Base-by-base conservation (phyloP, 1,140 invertebrate genomes). In the Lasaia peninsularis region DNA sequence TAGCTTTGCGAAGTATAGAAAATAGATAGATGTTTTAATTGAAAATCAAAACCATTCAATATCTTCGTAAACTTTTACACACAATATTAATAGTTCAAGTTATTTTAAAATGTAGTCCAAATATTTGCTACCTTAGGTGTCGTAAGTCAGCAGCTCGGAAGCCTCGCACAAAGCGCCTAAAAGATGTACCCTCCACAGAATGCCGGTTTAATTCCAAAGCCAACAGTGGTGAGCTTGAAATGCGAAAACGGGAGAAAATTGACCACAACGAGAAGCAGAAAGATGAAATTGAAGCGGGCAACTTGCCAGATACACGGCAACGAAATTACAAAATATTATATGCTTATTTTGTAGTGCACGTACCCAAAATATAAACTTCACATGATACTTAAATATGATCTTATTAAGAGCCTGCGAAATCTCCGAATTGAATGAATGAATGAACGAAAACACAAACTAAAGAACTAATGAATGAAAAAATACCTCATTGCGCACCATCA, bases 271-370 rank as follows among this genome's bases (percentile, higher is more conserved):
- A 68, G 58, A 63, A 64, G 67, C 72, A 80, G 77, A 78, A 83
- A 86, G 82, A 86, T 83, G 82, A 86, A 86, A 86, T 86, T 80
- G 80, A 81, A 78, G 67, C 64, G 73, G 82, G 82, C 79, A 72
- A 59, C 60, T 58, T 56, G 75, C 82, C 79, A 86, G 66, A 64
- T 64, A 68, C 62, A 64, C 67, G 40, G 71, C 62, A 70, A 58
- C 50, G 55, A 71, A 78, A 83, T 77, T 80, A 78, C 72, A 75
- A 78, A 83, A 83, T 83, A 83, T 80, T 81, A 77, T 83, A 78
- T 81, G 78, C 73, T 81, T 70, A 80, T 80, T 73, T 77, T 74
- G 24, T 54, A 54, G 7, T 6, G 7, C 10, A 28, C 28, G 24
- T 32, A 52, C 7, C 31, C 28, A 32, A 28, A 12, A 33, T 18